Conservation (phyloP, 2,888 invertebrate species). For the Ametastegia equiseti region DNA sequence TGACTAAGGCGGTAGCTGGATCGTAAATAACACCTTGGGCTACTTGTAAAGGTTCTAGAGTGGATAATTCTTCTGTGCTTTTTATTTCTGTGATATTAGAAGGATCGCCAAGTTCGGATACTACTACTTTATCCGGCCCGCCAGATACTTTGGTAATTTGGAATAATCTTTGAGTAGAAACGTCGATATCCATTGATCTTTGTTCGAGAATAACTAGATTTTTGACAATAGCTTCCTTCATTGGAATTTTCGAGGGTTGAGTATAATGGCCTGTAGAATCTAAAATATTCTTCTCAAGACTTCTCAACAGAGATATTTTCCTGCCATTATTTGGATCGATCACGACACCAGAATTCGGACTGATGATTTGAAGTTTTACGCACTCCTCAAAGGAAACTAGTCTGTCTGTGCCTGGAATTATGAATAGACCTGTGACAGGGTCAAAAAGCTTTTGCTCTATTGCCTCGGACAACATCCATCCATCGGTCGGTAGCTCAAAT, state of each 20-base stretch:
- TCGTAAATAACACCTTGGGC: slow-evolving; percentile 87
- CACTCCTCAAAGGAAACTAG: slow-evolving; percentile 92
- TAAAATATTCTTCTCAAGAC: slow-evolving; percentile 88
- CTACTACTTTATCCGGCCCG: slow-evolving; percentile 85
- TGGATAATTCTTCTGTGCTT: slow-evolving; percentile 74
- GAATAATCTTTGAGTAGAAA: slow-evolving; percentile 80
- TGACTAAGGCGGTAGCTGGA: slow-evolving; percentile 86
- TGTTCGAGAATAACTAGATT: slow-evolving; percentile 81
- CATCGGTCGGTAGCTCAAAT: slow-evolving; percentile 89
- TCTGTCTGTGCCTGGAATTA: slow-evolving; percentile 91
- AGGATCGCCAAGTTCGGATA: slow-evolving; percentile 78
- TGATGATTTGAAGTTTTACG: slow-evolving; percentile 89
- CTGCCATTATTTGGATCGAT: slow-evolving; percentile 86
- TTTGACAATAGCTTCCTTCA: slow-evolving; percentile 86
- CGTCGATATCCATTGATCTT: slow-evolving; percentile 75
- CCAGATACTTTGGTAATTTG: slow-evolving; percentile 86
- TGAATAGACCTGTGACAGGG: slow-evolving; percentile 89
- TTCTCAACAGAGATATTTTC: slow-evolving; percentile 83
- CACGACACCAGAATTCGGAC: slow-evolving; percentile 89
- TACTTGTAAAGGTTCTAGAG: slow-evolving; percentile 84
- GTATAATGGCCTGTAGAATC: slow-evolving; percentile 88
- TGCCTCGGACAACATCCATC: slow-evolving; percentile 90
- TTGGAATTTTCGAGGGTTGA: slow-evolving; percentile 79
- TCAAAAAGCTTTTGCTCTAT: slow-evolving; percentile 90
- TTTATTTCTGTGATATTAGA: slow-evolving; percentile 76